phyloP scores from a whole-genome alignment of 2,113 vertebrate genomes.

The Willisornis vidua region DNA sequence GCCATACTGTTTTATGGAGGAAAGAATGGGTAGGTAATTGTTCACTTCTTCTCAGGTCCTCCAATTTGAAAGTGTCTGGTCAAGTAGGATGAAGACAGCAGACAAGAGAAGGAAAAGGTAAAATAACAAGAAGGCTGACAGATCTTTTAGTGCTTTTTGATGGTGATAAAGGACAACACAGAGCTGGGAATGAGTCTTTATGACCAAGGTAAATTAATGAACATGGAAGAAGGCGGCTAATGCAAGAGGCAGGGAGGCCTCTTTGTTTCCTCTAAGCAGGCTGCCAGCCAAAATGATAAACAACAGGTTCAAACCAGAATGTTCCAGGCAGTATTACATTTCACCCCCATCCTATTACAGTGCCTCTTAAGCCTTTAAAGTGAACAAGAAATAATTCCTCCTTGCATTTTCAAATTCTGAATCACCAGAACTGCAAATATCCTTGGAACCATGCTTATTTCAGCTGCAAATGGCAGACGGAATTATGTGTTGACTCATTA shows the following conservation, averaged over 20 bases:
- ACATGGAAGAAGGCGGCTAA: not conserved
- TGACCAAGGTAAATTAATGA: not conserved
- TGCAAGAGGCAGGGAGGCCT: not conserved
- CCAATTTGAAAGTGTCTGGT: not conserved
- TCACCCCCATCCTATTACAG: not conserved
- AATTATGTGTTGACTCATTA: not conserved
- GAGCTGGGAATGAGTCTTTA: not conserved
- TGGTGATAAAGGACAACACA: not conserved
- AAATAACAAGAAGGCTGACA: not conserved
- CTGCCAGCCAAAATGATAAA: not conserved
- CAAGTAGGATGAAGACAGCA: not conserved
- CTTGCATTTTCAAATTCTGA: not conserved
- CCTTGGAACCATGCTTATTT: not conserved
- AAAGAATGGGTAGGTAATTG: not conserved
- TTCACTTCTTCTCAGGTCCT: not conserved
- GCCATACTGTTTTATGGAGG: not conserved
- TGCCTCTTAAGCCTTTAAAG: not conserved
- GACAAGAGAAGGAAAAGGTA: not conserved
- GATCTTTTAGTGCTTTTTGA: not conserved
- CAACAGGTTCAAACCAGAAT: not conserved
- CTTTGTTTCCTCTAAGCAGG: not conserved
- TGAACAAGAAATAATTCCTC: not conserved
- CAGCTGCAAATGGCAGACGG: not conserved
- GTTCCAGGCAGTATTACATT: not conserved
- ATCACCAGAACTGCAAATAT: not conserved